These are phyloP conservation scores for Nyleta sp. DNA, from an alignment of 2,888 invertebrate species.

Conservation along the genomic window DNA sequence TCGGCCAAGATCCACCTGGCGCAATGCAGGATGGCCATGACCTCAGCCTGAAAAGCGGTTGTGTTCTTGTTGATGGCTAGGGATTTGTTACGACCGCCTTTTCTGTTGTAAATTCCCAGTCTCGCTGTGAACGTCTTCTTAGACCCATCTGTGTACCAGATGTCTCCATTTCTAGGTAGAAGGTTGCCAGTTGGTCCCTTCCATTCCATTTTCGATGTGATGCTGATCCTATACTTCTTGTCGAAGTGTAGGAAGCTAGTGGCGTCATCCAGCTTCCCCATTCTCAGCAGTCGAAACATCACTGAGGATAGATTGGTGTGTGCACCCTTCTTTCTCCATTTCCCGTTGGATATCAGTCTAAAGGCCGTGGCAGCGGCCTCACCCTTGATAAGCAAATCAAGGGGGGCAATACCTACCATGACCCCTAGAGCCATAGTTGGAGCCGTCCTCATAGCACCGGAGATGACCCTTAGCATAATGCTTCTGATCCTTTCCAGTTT, in stretches of 20 bases:
- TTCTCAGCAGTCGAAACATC: neutral
- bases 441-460: constrained; percentile 9
- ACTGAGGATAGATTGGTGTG: neutral
- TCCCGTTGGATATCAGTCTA: neutral
- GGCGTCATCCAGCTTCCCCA: neutral
- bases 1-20: neutral
- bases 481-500: neutral
- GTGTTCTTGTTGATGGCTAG: neutral
- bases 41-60: neutral
- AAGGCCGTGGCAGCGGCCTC: neutral
- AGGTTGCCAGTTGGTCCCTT: neutral
- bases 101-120: neutral
- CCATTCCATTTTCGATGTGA: no score
- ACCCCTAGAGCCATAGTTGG: constrained; percentile 1
- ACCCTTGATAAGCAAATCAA: constrained; percentile 3
- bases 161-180: neutral
- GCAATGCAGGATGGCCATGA: neutral
- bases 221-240: neutral
- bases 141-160: constrained; percentile 9
- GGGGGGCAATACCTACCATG: neutral
- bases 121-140: neutral
- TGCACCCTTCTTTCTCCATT: neutral
- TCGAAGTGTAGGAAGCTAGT: neutral
- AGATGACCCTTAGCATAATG: neutral
- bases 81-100: neutral